Percentiles rank a stretch among this genome's conserved stretches.
Evolutionary conservation across 2,797 vertebrate genomes (phyloP).

Genomic region (Scolopax rusticola): DNA sequence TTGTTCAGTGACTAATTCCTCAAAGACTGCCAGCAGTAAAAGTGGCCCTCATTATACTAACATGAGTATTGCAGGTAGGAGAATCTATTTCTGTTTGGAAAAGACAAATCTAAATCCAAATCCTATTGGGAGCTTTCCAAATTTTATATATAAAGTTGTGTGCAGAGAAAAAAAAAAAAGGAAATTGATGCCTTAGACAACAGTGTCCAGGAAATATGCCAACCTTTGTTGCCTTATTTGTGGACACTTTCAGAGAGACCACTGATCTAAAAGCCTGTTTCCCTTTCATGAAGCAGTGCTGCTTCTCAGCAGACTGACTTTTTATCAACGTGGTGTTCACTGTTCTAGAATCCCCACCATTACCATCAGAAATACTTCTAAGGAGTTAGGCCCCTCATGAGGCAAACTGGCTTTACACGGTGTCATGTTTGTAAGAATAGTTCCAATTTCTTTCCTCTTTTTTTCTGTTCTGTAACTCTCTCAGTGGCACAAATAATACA

Average conservation of each 20-base stretch:
- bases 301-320: neutral
- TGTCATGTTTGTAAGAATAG: neutral
- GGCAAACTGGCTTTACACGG: neutral
- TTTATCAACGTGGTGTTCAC: neutral
- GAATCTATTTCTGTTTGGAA: neutral
- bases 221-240: neutral
- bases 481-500: neutral
- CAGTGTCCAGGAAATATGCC: neutral
- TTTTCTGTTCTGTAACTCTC: neutral
- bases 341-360: neutral
- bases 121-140: neutral
- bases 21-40: slow-evolving; percentile 1
- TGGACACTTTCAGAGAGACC: neutral
- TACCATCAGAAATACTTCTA: neutral
- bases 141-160: neutral
- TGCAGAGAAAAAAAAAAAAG: neutral
- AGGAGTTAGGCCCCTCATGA: neutral
- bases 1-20: slow-evolving; percentile 32
- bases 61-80: neutral
- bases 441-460: neutral
- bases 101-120: neutral
- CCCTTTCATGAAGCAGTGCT: neutral
- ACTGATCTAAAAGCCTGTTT: neutral
- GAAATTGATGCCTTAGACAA: neutral
- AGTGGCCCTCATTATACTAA: slow-evolving; percentile 28